Conservation (phyloP, 2,113 vertebrate species). For the Pedetes capensis region DNA sequence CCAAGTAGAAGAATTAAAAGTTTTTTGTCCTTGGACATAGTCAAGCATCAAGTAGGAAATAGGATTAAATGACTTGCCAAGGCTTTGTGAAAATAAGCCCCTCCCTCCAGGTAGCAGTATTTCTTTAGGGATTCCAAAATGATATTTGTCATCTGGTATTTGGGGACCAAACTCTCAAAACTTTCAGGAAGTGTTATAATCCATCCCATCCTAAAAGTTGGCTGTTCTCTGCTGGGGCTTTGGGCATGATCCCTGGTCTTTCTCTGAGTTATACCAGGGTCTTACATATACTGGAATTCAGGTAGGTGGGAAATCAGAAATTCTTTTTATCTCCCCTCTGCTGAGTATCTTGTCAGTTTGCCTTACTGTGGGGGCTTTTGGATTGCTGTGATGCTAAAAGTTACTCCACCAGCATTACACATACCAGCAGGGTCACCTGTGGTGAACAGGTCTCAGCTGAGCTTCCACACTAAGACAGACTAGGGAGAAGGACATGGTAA, state of each 20-base stretch:
- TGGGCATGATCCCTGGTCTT: not conserved
- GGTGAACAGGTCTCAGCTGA: too few species aligned
- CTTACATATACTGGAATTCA: not conserved
- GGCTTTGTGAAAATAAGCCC: not conserved
- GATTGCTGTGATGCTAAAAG: too few species aligned
- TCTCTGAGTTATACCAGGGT: not conserved
- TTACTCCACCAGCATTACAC: too few species aligned
- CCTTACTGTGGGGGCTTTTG: too few species aligned
- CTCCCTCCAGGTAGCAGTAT: not conserved
- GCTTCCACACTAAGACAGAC: too few species aligned
- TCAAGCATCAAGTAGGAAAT: not conserved
- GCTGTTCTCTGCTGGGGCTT: constrained; percentile 4
- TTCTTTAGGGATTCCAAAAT: not conserved
- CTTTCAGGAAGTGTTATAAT: not conserved
- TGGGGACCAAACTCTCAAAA: not conserved
- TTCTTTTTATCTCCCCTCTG: not conserved
- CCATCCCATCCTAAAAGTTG: constrained; percentile 7
- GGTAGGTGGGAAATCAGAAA: not conserved
- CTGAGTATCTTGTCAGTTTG: too few species aligned
- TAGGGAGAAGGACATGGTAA: too few species aligned
- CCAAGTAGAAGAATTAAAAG: not conserved
- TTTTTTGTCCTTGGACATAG: not conserved
- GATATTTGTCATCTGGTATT: not conserved
- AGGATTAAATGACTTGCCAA: not conserved
- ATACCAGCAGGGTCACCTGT: too few species aligned